phyloP scores from a whole-genome alignment of 1,140 invertebrate genomes.

The Thereuonema tuberculata region DNA sequence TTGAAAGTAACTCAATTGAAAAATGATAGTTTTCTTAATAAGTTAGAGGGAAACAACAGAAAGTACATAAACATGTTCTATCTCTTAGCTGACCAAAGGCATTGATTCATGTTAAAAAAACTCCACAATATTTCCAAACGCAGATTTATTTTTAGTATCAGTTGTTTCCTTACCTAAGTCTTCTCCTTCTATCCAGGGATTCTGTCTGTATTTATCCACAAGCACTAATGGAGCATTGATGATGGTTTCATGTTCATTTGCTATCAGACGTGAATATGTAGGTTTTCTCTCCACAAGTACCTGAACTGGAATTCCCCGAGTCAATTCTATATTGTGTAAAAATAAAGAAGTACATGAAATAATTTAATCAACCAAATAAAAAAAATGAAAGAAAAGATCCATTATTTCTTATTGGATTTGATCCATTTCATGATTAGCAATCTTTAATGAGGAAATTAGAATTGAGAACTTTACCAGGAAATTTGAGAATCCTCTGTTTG shows the following conservation, averaged over 20 bases:
- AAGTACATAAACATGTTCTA: too few relatives aligned
- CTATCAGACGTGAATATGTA: constrained; percentile 59
- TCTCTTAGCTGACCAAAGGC: too few relatives aligned
- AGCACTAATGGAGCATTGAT: constrained; percentile 51
- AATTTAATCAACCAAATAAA: neutral
- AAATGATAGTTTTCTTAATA: too few relatives aligned
- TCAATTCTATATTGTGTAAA: constrained; percentile 38
- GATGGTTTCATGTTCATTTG: constrained; percentile 61
- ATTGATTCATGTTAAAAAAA: too few relatives aligned
- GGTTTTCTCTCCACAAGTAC: constrained; percentile 60
- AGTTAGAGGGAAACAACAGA: too few relatives aligned
- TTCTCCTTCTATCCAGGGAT: constrained; percentile 21
- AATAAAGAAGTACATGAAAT: neutral
- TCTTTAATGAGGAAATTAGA: too few relatives aligned
- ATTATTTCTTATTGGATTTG: neutral
- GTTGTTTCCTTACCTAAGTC: constrained; percentile 18
- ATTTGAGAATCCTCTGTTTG: constrained; percentile 44
- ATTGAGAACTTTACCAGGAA: constrained; percentile 19
- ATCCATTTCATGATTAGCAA: too few relatives aligned
- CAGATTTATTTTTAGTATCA: neutral
- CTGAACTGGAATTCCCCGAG: constrained; percentile 65
- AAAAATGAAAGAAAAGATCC: neutral
- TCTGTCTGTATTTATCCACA: constrained; percentile 35
- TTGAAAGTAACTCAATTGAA: too few relatives aligned
- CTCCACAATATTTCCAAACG: too few relatives aligned